Evolutionary conservation across 2,888 invertebrate species (phyloP).

Genomic region (Lepidonotus clava): DNA sequence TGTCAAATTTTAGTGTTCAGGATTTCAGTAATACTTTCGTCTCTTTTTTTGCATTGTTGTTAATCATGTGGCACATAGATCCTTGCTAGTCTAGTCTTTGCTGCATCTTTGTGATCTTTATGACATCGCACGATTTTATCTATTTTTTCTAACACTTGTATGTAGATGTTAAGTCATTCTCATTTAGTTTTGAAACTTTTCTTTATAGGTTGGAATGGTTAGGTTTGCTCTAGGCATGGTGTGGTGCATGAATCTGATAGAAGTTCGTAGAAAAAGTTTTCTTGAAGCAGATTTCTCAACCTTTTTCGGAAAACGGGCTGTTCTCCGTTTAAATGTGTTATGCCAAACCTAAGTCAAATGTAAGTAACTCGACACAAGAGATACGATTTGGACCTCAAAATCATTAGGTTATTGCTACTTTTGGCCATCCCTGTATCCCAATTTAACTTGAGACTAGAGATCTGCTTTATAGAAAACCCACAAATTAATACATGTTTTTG

Average conservation of each 20-base stretch:
- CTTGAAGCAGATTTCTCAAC: not conserved
- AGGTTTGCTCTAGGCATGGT: slow-evolving; percentile 23
- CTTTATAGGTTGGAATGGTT: slow-evolving; percentile 4
- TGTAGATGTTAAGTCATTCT: not conserved
- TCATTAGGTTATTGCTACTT: no score
- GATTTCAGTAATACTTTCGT: not conserved
- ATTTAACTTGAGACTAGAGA: no score
- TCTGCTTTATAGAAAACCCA: no score
- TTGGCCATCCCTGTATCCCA: no score
- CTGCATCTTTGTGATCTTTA: slow-evolving; percentile 14
- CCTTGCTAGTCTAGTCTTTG: slow-evolving; percentile 39
- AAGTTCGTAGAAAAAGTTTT: not conserved
- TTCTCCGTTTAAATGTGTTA: no score
- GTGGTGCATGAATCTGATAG: slow-evolving; percentile 9
- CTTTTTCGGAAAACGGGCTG: no score
- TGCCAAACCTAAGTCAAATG: no score
- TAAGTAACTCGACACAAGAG: no score
- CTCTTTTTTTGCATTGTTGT: slow-evolving; percentile 12
- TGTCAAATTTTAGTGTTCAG: no score
- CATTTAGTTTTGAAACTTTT: not conserved
- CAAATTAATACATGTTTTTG: no score
- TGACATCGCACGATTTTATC: slow-evolving; percentile 6
- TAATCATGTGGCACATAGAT: slow-evolving; percentile 41
- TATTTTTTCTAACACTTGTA: not conserved
- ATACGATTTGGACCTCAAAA: no score